Percentiles rank a stretch among this genome's conserved stretches.
Conservation (phyloP, 2,888 invertebrate genomes). For the Dexiosoma caninum region DNA sequence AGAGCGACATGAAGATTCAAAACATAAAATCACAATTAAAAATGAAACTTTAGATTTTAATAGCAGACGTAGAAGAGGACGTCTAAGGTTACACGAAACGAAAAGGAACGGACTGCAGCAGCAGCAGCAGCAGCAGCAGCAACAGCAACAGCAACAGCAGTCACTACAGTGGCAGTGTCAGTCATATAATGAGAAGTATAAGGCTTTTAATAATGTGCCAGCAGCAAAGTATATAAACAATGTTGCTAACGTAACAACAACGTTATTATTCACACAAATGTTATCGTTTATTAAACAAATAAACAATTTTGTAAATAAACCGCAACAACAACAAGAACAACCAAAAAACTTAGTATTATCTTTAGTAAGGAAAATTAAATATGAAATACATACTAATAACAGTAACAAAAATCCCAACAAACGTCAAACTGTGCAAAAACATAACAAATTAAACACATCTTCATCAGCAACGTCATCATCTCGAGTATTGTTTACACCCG, state of each 20-base stretch:
- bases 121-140: constrained; percentile 31
- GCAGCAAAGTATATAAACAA: constrained; percentile 54
- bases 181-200: constrained; percentile 20
- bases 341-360: constrained; percentile 56
- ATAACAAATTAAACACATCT: neutral
- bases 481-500: constrained; percentile 1
- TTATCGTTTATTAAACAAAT: constrained; percentile 67
- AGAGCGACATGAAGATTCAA: constrained; percentile 23
- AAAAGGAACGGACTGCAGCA: constrained; percentile 50
- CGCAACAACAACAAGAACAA: constrained; percentile 57
- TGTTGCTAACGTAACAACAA: constrained; percentile 62
- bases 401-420: constrained; percentile 43
- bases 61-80: constrained; percentile 76
- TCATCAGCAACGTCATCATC: neutral
- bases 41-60: constrained; percentile 74
- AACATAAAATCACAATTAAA: constrained; percentile 30
- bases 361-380: constrained; percentile 60
- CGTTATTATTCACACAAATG: constrained; percentile 71
- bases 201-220: constrained; percentile 56
- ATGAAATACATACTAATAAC: constrained; percentile 63
- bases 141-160: constrained; percentile 43
- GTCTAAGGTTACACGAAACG: constrained; percentile 72
- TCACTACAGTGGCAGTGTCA: constrained; percentile 43
- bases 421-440: constrained; percentile 49
- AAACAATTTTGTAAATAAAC: constrained; percentile 54